phyloP scores from a whole-genome alignment of 2,888 invertebrate genomes.

The Adelognathus sp. region DNA sequence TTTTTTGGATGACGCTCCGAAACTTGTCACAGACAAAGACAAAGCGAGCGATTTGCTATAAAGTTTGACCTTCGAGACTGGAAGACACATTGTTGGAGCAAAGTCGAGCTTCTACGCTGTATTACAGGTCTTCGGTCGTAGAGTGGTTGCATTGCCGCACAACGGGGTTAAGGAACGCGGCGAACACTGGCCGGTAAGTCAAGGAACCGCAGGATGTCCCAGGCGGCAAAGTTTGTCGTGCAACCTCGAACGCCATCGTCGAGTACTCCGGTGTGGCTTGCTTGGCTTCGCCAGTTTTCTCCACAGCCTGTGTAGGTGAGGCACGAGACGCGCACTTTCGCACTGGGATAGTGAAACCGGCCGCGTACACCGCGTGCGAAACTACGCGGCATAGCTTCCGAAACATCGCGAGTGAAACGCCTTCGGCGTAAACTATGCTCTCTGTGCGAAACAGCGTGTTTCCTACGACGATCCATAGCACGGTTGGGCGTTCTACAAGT shows the following conservation, averaged over 20 bases:
- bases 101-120: constrained; percentile 10
- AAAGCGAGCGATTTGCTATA: neutral
- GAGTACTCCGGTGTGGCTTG: constrained; percentile 26
- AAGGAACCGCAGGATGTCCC: constrained; percentile 58
- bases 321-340: neutral
- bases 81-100: constrained; percentile 14
- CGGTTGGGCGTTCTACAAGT: neutral
- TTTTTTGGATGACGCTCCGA: no score
- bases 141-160: constrained; percentile 19
- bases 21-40: no score
- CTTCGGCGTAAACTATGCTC: neutral
- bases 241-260: constrained; percentile 37
- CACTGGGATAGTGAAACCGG: neutral
- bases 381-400: neutral
- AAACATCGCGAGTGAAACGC: neutral
- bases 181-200: constrained; percentile 57
- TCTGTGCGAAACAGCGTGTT: neutral
- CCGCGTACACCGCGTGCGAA: neutral
- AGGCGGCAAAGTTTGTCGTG: constrained; percentile 51
- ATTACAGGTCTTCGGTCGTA: constrained; percentile 7
- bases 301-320: neutral
- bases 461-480: neutral
- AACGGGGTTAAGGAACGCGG: constrained; percentile 47
- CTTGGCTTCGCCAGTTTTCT: constrained; percentile 1
- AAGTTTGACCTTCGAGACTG: constrained; percentile 32